Evolutionary conservation across 2,888 invertebrate genomes (phyloP).

Genomic region (Aleiodes testaceus): DNA sequence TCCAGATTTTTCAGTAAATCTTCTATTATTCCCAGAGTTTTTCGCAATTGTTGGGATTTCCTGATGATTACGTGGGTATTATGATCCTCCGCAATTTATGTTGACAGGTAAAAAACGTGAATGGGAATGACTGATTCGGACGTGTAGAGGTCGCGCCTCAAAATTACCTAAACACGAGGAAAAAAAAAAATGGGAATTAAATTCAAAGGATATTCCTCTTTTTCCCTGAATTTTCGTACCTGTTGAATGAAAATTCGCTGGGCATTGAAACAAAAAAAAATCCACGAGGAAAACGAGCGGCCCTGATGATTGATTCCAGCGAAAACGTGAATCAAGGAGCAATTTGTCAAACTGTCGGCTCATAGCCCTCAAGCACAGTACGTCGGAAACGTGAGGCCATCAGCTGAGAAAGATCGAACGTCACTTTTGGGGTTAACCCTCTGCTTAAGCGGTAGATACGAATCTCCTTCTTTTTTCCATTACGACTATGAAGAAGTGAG

Average conservation of each 20-base stretch:
- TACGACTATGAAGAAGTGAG: background rate
- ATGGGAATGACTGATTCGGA: conserved; percentile 18
- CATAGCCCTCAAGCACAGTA: background rate
- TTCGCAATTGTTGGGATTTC: background rate
- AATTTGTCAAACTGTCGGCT: conserved; percentile 73
- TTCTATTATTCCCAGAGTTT: background rate
- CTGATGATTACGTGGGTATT: conserved; percentile 11
- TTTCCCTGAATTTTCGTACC: background rate
- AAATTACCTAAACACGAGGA: background rate
- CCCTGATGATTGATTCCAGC: conserved; percentile 69
- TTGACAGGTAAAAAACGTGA: conserved; percentile 12
- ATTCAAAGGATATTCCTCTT: background rate
- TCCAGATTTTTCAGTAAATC: conserved; percentile 8
- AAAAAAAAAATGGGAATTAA: background rate
- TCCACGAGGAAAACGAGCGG: conserved; percentile 6
- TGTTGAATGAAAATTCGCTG: no score
- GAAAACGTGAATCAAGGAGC: conserved; percentile 71
- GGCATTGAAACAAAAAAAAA: conserved; percentile 3
- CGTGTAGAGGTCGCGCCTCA: background rate
- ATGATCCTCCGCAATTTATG: conserved; percentile 21
- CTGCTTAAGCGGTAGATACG: conserved; percentile 54
- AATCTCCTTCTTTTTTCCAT: conserved; percentile 48
- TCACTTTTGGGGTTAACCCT: conserved; percentile 51
- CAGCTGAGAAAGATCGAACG: conserved; percentile 38
- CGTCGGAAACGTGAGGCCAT: conserved; percentile 46